Conservation (phyloP, 1,140 invertebrate species). For the Aplysia californica region DNA sequence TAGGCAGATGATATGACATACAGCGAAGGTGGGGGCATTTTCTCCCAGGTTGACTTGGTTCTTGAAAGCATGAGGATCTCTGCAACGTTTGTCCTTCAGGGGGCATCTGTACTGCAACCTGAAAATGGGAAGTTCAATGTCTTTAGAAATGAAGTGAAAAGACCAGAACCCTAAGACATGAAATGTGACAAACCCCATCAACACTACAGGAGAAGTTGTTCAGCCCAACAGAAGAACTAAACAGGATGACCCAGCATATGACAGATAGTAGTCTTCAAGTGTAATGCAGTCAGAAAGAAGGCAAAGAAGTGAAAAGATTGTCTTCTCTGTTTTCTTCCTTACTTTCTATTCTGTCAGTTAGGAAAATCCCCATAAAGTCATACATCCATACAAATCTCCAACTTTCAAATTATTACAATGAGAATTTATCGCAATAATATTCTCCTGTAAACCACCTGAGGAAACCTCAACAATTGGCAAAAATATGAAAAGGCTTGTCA, state of each 20-base stretch:
- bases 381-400: too few relatives aligned
- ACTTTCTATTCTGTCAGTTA: not conserved
- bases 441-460: not conserved
- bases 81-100: slow-evolving; percentile 75
- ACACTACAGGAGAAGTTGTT: too few relatives aligned
- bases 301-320: not conserved
- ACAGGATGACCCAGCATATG: too few relatives aligned
- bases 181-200: too few relatives aligned
- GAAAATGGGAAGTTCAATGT: not conserved
- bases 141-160: not conserved
- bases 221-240: too few relatives aligned
- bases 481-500: too few relatives aligned
- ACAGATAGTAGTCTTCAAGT: too few relatives aligned
- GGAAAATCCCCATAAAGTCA: too few relatives aligned
- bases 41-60: slow-evolving; percentile 90
- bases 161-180: too few relatives aligned
- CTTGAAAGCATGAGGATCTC: slow-evolving; percentile 91
- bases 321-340: not conserved
- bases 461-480: not conserved
- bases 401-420: too few relatives aligned
- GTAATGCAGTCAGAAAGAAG: not conserved
- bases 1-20: slow-evolving; percentile 50
- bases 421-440: not conserved
- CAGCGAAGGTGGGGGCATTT: slow-evolving; percentile 76
- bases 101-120: slow-evolving; percentile 83